Base-by-base conservation (phyloP, 2,113 vertebrate genomes). In the Chloebia gouldiae region DNA sequence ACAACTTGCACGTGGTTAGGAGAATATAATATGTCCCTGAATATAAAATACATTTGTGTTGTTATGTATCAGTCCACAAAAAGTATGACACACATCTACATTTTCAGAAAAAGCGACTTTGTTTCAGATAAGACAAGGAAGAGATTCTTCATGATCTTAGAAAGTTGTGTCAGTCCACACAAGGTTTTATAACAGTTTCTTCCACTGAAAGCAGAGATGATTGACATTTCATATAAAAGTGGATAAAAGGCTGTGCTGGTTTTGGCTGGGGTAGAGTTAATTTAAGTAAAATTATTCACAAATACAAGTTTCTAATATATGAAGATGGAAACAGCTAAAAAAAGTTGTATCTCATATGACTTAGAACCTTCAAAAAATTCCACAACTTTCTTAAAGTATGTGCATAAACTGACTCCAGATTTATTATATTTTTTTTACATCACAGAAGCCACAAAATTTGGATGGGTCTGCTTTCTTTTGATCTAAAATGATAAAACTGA, bases 391-490 rank as follows among this genome's bases (percentile, higher is more conserved):
- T 64, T 69, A 39, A 84, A 87, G 50, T 59, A 50, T 24, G 14
- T 80, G 49, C 56, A 81, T 30, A 24, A 83, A 56, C 28, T 76
- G 31, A 60, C 54, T 87, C 72, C 73, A 82, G 61, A 49, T 71
- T 87, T 93, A 82, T 82, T 90, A 50, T 42, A 69, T 57, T 91
- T 92, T 92, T 83, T 81, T 7, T 63, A 72, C 28, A 33, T 66
- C 47, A 40, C 64, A 57, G 69, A 83, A 93, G 40, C 33, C 69
- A 92, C 35, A 68, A 92, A 94, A 81, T 69, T 76, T 80, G 57
- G n/a, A 83, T 73, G 68, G 16, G 30, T 65, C 92, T 80, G n/a
- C 66, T 83, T 83, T 90, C 75, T 88, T 90, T 96, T 92, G 56
- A 86, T 94, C 56, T 83, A 65, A 88, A 92, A 78, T 60, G 7